Percentiles rank a stretch among this genome's conserved stretches.
Evolutionary conservation across 2,888 invertebrate species (phyloP).

Genomic region (Epirrhoe tristata): DNA sequence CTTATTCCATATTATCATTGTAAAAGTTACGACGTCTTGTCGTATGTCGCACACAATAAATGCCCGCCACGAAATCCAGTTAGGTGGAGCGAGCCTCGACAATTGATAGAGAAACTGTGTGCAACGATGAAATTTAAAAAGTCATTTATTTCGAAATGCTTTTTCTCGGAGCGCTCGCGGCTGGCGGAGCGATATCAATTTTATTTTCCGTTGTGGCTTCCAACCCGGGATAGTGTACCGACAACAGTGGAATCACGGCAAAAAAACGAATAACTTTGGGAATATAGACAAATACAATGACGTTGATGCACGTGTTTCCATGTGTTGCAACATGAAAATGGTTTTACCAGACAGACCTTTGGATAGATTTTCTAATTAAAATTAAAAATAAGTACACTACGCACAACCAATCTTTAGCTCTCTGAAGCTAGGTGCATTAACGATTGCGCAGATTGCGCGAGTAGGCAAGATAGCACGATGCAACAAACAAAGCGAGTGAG

Average conservation of each 20-base stretch:
- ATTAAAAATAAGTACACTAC: too few species aligned
- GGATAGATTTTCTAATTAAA: background rate
- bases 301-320: constrained; percentile 15
- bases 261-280: constrained; percentile 43
- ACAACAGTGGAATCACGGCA: constrained; percentile 53
- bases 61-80: constrained; percentile 81
- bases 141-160: constrained; percentile 85
- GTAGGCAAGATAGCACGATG: too few species aligned
- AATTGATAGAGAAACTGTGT: constrained; percentile 85
- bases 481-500: too few species aligned
- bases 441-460: too few species aligned
- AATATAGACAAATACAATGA: constrained; percentile 30
- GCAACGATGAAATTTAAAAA: constrained; percentile 86
- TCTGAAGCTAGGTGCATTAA: too few species aligned
- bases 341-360: background rate
- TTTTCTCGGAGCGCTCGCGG: constrained; percentile 83
- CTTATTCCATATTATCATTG: constrained; percentile 64
- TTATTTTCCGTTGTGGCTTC: constrained; percentile 81
- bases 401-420: too few species aligned
- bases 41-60: constrained; percentile 80
- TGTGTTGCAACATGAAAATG: constrained; percentile 3
- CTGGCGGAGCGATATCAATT: constrained; percentile 77
- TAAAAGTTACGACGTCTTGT: constrained; percentile 75
- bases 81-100: constrained; percentile 81
- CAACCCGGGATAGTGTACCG: constrained; percentile 55